Percentiles rank a stretch among this genome's conserved stretches.
Evolutionary conservation across 2,888 invertebrate genomes (phyloP).

Genomic region (Philonicus albiceps): DNA sequence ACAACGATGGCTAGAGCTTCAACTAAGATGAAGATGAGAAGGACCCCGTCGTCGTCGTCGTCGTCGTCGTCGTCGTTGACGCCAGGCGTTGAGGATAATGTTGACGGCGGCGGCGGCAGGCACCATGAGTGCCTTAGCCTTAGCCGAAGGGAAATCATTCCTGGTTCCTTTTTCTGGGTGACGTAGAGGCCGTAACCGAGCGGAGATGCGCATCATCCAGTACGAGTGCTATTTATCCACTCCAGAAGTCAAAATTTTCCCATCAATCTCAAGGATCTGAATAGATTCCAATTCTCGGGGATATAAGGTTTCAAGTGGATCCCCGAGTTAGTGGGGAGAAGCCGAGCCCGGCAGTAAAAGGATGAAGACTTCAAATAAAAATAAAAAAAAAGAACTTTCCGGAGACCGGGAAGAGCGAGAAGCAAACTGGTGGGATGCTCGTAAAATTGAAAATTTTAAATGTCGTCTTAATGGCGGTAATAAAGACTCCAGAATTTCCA

Average conservation of each 20-base stretch:
- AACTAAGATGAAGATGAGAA: background rate
- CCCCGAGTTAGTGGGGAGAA: background rate
- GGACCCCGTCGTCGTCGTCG: background rate
- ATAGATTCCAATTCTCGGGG: constrained; percentile 36
- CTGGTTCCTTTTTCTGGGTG: background rate
- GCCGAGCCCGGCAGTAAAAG: background rate
- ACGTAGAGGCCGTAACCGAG: background rate
- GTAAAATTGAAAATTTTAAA: constrained; percentile 48
- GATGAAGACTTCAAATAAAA: constrained; percentile 11
- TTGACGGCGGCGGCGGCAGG: background rate
- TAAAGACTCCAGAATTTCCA: constrained; percentile 44
- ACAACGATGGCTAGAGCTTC: background rate
- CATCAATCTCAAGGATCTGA: constrained; percentile 38
- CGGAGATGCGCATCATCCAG: constrained; percentile 36
- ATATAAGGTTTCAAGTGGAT: constrained; percentile 27
- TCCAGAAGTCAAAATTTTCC: constrained; percentile 33
- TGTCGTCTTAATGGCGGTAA: constrained; percentile 48
- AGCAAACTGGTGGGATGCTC: background rate
- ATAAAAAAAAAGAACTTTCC: background rate
- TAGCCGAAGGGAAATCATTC: background rate
- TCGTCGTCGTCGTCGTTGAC: background rate
- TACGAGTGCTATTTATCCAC: constrained; percentile 28
- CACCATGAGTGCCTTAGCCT: background rate
- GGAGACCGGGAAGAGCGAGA: background rate
- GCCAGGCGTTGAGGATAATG: background rate